Evolutionary conservation across 2,888 invertebrate genomes (phyloP).

Genomic region (Hemaris fuciformis): DNA sequence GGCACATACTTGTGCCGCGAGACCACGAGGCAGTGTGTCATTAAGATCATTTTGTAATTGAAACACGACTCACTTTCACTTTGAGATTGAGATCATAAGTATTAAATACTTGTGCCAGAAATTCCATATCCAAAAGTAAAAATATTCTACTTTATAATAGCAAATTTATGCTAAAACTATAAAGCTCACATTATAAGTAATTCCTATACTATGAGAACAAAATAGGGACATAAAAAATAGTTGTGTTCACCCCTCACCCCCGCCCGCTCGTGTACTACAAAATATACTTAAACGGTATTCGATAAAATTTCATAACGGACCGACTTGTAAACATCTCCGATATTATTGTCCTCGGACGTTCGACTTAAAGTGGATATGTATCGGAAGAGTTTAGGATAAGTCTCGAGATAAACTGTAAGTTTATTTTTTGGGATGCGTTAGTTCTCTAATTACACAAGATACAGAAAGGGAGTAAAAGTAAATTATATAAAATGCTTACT

Average conservation of each 20-base stretch:
- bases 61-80: too few relatives aligned
- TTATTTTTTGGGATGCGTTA: not conserved
- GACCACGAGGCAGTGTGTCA: too few relatives aligned
- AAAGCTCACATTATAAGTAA: not conserved
- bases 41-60: too few relatives aligned
- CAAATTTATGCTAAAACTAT: too few relatives aligned
- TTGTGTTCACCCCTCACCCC: not conserved
- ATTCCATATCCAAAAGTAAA: too few relatives aligned
- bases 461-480: not conserved
- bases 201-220: not conserved
- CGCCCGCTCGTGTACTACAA: not conserved
- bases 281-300: conserved; percentile 12
- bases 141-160: too few relatives aligned
- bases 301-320: conserved; percentile 23
- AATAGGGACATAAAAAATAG: not conserved
- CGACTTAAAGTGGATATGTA: not conserved
- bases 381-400: conserved; percentile 1
- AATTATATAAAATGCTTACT: too few relatives aligned
- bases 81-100: too few relatives aligned
- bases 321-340: conserved; percentile 34
- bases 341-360: conserved; percentile 27
- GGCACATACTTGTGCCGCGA: too few relatives aligned
- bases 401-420: not conserved
- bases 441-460: not conserved
- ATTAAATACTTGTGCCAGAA: too few relatives aligned